Conservation (phyloP, 2,797 vertebrate species). For the Mus spretus region DNA sequence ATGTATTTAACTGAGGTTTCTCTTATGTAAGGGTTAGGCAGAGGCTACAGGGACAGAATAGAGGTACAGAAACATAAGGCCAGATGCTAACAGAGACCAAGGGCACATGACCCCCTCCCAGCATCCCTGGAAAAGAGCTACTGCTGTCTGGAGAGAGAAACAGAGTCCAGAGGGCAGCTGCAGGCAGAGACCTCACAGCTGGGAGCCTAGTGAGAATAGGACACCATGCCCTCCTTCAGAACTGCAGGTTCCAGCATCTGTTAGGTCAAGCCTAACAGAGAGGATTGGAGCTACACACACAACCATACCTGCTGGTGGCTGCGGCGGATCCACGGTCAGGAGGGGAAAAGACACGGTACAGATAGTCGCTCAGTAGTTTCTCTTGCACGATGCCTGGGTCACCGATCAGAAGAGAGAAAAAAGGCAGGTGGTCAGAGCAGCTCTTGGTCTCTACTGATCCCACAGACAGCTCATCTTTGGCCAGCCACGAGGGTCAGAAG, state of each 20-base stretch:
- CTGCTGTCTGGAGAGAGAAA: neutral
- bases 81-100: neutral
- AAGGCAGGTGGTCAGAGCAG: neutral
- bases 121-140: neutral
- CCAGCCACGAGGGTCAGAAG: conserved; percentile 4
- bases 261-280: neutral
- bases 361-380: conserved; percentile 95
- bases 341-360: conserved; percentile 93
- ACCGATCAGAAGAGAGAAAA: conserved; percentile 52
- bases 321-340: conserved; percentile 87
- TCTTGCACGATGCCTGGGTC: conserved; percentile 95
- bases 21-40: neutral
- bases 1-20: neutral
- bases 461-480: neutral
- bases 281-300: neutral
- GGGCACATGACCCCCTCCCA: neutral
- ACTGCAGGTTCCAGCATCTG: neutral
- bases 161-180: neutral
- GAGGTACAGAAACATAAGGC: neutral
- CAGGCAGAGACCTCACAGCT: neutral
- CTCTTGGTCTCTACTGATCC: neutral
- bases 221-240: neutral
- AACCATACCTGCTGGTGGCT: conserved; percentile 93
- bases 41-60: neutral
- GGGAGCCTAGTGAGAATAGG: neutral